Percentiles rank a stretch among this genome's conserved stretches.
Conservation (phyloP, 2,113 vertebrate species). For the Xenopus tropicalis region DNA sequence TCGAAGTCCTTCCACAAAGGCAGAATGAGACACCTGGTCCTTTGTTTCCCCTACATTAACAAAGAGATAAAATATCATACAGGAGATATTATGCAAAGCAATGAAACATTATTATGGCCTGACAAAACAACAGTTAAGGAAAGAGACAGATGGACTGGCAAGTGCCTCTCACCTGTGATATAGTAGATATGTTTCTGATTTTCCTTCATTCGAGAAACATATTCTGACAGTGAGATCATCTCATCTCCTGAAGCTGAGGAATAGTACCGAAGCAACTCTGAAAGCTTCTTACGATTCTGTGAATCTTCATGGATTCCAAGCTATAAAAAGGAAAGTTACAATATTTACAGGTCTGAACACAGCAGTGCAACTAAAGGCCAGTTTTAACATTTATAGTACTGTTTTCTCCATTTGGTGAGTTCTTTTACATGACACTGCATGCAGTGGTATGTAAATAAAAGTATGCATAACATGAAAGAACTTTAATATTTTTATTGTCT, state of each 20-base stretch:
- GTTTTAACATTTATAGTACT: too few species aligned
- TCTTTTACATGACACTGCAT: too few species aligned
- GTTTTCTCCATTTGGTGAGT: too few species aligned
- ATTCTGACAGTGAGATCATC: conserved; percentile 94
- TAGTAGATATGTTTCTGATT: conserved; percentile 97
- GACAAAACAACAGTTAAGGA: too few species aligned
- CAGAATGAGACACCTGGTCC: conserved; percentile 77
- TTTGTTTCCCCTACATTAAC: conserved; percentile 70
- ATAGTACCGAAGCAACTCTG: conserved; percentile 86
- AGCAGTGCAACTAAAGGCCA: too few species aligned
- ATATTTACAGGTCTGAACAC: too few species aligned
- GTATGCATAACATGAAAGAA: too few species aligned
- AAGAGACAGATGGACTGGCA: not conserved
- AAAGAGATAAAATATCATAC: not conserved
- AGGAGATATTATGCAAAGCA: too few species aligned
- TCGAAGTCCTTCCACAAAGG: conserved; percentile 75
- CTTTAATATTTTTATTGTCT: too few species aligned
- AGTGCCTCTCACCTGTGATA: conserved; percentile 78
- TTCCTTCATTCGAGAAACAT: conserved; percentile 93
- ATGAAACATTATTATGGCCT: too few species aligned
- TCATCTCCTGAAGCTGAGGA: conserved; percentile 92
- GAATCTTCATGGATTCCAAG: conserved; percentile 96
- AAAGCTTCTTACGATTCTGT: conserved; percentile 92
- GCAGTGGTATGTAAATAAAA: too few species aligned
- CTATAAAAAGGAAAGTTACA: conserved; percentile 54